phyloP scores from a whole-genome alignment of 2,113 vertebrate species.

The Anguilla rostrata region DNA sequence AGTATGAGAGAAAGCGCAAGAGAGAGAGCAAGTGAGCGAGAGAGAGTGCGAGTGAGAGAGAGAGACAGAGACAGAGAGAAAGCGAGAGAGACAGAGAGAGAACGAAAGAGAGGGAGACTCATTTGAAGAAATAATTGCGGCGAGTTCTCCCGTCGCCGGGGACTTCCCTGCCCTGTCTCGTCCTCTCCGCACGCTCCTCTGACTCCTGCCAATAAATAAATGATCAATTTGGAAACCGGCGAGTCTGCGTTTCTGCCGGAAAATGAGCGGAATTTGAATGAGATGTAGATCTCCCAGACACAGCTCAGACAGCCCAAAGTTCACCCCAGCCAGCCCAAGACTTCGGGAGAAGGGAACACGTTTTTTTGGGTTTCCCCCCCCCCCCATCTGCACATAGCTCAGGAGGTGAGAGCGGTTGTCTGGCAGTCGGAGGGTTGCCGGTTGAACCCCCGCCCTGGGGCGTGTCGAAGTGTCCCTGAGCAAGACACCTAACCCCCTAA shows the following conservation, averaged over 20 bases:
- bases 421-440: no score
- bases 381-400: no score
- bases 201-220: conserved; percentile 5
- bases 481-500: no score
- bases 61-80: no score
- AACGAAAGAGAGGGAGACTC: not conserved
- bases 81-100: not conserved
- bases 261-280: not conserved
- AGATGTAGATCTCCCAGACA: not conserved
- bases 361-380: no score
- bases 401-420: no score
- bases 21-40: no score
- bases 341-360: not conserved
- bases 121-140: not conserved
- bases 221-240: not conserved
- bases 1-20: no score
- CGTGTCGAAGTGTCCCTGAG: no score
- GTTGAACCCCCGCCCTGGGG: no score
- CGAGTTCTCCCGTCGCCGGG: not conserved
- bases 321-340: not conserved
- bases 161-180: not conserved
- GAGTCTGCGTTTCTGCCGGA: not conserved
- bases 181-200: not conserved
- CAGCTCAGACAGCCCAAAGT: not conserved
- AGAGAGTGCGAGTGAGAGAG: no score